These are phyloP conservation scores for Spodoptera frugiperda DNA, from an alignment of 1,140 invertebrate species.

Conservation along the genomic window DNA sequence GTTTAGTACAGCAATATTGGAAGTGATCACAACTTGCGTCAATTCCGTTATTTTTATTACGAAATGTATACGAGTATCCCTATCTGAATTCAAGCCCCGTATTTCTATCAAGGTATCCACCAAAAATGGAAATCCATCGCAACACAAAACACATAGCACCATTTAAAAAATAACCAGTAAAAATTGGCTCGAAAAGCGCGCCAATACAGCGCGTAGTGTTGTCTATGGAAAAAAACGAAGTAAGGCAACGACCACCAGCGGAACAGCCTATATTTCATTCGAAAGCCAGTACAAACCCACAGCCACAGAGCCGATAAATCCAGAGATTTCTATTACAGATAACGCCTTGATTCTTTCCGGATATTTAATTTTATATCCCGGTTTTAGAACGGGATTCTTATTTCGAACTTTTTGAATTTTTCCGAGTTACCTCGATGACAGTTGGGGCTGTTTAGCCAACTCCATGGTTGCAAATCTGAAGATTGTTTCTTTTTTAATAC, in stretches of 20 bases:
- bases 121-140: conserved; percentile 27
- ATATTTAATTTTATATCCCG: conserved; percentile 81
- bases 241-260: conserved; percentile 58
- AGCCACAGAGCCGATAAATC: conserved; percentile 77
- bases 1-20: conserved; percentile 4
- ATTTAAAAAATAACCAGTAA: conserved; percentile 45
- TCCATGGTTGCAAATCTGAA: background rate
- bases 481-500: background rate
- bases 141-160: conserved; percentile 21
- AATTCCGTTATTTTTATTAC: conserved; percentile 1
- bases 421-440: conserved; percentile 37
- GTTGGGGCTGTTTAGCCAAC: background rate
- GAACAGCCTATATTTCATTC: conserved; percentile 78
- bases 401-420: conserved; percentile 58
- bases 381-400: conserved; percentile 60
- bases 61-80: background rate
- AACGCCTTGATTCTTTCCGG: conserved; percentile 78
- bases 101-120: conserved; percentile 8
- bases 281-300: conserved; percentile 61
- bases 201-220: conserved; percentile 57
- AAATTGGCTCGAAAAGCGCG: conserved; percentile 54
- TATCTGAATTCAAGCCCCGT: background rate
- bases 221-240: conserved; percentile 62
- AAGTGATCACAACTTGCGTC: background rate
- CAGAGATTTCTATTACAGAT: conserved; percentile 83